These are phyloP conservation scores for Drosophila dives DNA, from an alignment of 2,888 invertebrate species.

Conservation along the genomic window DNA sequence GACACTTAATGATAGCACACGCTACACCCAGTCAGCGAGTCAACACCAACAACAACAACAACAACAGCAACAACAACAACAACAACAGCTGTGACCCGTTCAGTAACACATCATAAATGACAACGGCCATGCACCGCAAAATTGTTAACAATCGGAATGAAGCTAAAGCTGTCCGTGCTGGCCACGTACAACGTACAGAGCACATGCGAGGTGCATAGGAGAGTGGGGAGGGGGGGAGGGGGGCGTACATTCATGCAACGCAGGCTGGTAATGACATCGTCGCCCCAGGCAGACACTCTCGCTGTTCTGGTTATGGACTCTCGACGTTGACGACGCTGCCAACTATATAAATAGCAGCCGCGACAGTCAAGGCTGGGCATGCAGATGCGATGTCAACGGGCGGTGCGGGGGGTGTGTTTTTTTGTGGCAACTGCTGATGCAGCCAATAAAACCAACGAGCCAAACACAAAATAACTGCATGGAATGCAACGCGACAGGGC, in stretches of 20 bases:
- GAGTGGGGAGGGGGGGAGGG: neutral
- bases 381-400: constrained; percentile 8
- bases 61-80: constrained; percentile 7
- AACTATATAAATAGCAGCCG: constrained; percentile 71
- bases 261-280: constrained; percentile 62
- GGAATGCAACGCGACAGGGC: constrained; percentile 28
- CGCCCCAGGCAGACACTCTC: constrained; percentile 39
- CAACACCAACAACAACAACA: constrained; percentile 22
- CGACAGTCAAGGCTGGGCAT: constrained; percentile 1
- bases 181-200: constrained; percentile 11
- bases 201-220: neutral
- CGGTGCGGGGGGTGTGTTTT: neutral
- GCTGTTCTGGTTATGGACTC: constrained; percentile 39
- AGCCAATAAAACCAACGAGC: constrained; percentile 74
- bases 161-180: constrained; percentile 38
- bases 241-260: constrained; percentile 12
- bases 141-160: constrained; percentile 76
- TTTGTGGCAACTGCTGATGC: constrained; percentile 30
- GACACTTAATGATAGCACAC: constrained; percentile 81
- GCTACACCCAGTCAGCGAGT: constrained; percentile 46
- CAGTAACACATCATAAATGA: constrained; percentile 77
- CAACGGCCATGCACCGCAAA: constrained; percentile 77
- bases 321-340: constrained; percentile 35
- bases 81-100: constrained; percentile 14
- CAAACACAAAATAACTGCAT: constrained; percentile 53